Conservation (phyloP, 1,140 invertebrate genomes). For the Lucilia sericata region DNA sequence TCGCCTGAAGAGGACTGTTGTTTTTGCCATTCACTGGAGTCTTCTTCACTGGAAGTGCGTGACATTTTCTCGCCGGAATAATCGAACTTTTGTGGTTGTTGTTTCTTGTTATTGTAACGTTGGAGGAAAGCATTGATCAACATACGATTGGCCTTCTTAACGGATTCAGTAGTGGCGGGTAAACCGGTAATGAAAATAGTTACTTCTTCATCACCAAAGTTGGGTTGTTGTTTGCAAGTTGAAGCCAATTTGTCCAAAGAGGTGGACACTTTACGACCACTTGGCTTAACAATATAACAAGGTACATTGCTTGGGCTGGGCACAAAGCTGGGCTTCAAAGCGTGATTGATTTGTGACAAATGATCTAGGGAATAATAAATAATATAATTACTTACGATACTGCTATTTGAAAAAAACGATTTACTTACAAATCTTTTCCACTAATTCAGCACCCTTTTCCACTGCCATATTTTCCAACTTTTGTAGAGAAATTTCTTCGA, state of each 20-base stretch:
- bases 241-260: constrained; percentile 58
- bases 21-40: constrained; percentile 44
- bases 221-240: constrained; percentile 55
- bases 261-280: constrained; percentile 57
- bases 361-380: constrained; percentile 37
- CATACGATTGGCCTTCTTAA: constrained; percentile 58
- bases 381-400: neutral
- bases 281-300: constrained; percentile 57
- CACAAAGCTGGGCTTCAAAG: constrained; percentile 54
- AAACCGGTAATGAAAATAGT: constrained; percentile 64
- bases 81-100: constrained; percentile 46
- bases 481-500: constrained; percentile 60
- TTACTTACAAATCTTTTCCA: constrained; percentile 61
- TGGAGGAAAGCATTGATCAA: constrained; percentile 61
- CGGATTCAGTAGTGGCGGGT: constrained; percentile 50
- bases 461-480: constrained; percentile 60
- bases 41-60: constrained; percentile 58
- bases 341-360: constrained; percentile 56
- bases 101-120: constrained; percentile 60
- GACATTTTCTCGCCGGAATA: constrained; percentile 40
- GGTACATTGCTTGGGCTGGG: constrained; percentile 59
- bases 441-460: constrained; percentile 54
- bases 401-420: neutral
- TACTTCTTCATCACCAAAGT: constrained; percentile 62
- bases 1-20: constrained; percentile 13